Conservation (phyloP, 37 sponge, comb jelly and placozoan species). For the Haliclona indistincta region DNA sequence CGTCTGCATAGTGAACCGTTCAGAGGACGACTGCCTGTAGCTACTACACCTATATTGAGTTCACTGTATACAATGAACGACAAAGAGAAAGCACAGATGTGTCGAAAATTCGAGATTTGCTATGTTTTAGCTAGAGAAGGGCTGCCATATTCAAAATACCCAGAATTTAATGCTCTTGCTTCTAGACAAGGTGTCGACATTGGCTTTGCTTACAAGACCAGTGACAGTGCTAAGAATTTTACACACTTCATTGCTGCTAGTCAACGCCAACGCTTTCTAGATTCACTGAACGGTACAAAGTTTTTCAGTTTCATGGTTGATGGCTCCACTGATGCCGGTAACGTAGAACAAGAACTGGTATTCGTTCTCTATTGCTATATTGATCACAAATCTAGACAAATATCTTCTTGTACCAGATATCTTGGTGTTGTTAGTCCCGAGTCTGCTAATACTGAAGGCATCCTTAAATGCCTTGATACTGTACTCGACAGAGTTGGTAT, state of each 20-base stretch:
- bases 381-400: conserved; percentile 20
- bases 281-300: conserved; percentile 2
- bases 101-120: conserved; percentile 42
- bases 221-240: conserved; percentile 23
- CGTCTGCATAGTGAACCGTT: conserved; percentile 1
- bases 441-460: conserved; percentile 55
- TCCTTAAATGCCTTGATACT: conserved; percentile 57
- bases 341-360: conserved; percentile 56
- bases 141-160: conserved; percentile 46
- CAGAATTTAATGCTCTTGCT: conserved; percentile 28
- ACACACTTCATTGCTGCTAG: conserved; percentile 47
- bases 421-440: conserved; percentile 6
- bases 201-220: conserved; percentile 42
- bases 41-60: conserved; percentile 30
- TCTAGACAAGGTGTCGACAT: conserved; percentile 62
- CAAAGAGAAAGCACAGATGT: not conserved
- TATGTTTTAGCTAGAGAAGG: conserved; percentile 32
- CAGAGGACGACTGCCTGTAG: conserved; percentile 14
- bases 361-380: conserved; percentile 24
- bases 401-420: conserved; percentile 17
- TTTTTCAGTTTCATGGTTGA: conserved; percentile 71
- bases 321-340: conserved; percentile 35
- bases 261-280: conserved; percentile 14
- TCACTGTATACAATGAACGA: conserved; percentile 19
- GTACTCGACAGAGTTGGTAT: too few relatives aligned